Base-by-base conservation (phyloP, 2,888 invertebrate genomes). In the Beris morrisii region DNA sequence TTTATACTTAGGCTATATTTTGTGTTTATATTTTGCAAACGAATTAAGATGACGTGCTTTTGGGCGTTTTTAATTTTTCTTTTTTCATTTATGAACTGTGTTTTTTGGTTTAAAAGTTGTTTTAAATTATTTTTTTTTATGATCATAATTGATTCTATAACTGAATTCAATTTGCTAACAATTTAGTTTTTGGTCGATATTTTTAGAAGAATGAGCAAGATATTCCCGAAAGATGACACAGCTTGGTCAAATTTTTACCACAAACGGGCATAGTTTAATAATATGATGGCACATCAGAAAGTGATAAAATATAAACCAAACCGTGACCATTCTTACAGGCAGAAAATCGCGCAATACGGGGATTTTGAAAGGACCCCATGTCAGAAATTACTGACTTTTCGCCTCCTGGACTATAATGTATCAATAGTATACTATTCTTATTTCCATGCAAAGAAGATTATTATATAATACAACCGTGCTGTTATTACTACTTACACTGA, bases 81-180 rank as follows among this genome's bases (percentile, higher is more conserved):
- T 53, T 31, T 38, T 38, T 38, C 1, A 22, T 22, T 22, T 22
- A 22, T 22, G 22, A 22, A 22, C 22, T 30, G 52, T 44, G n/a
- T 55, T 5, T n/a, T 56, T 38, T 38, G 38, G 9, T 38, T 38
- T 38, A 22, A 22, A 22, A 22, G 38, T 38, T 38, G 4, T 38
- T 3, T 38, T 38, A 38, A 38, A 38, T 38, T 38, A 38, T 38
- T 38, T 38, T 5, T 32, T 64, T 52, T 53, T 53, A 28, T 52
- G 44, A 44, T 64, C 55, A 48, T 64, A 54, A 64, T 55, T 64
- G 55, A 64, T 54, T 64, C 64, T 64, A 45, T 64, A 15, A 64
- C 43, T 44, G 44, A 54, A 22, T 22, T 22, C 22, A 22, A 22
- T 22, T 22, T 22, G 22, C 22, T 22, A 22, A 22, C 22, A 22